These are phyloP conservation scores for Anodontia alba DNA, from an alignment of 2,888 invertebrate species.

Conservation along the genomic window DNA sequence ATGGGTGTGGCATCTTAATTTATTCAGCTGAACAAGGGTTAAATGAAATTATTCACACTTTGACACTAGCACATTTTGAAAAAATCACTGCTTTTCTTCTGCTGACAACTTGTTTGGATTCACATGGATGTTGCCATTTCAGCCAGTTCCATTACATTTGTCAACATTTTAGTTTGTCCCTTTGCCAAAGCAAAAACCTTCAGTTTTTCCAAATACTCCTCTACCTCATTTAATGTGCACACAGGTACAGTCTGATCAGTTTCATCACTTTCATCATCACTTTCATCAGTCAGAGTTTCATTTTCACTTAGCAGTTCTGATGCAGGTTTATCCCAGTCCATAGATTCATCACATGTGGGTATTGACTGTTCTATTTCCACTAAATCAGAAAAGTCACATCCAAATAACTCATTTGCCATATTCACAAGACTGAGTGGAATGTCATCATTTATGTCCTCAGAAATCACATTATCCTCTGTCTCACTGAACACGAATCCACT, in stretches of 20 bases:
- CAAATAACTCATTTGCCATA: conserved; percentile 34
- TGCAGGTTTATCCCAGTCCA: conserved; percentile 31
- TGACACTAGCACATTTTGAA: conserved; percentile 1
- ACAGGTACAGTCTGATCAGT: not conserved
- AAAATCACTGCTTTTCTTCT: not conserved
- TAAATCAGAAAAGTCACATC: conserved; percentile 33
- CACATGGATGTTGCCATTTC: not conserved
- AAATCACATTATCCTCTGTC: not conserved
- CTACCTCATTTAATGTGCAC: not conserved
- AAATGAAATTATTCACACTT: no score
- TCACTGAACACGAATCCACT: not conserved
- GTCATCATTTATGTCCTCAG: conserved; percentile 26
- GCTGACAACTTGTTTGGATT: not conserved
- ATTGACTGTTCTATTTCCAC: conserved; percentile 13
- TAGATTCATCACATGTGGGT: conserved; percentile 24
- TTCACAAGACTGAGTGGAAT: conserved; percentile 16
- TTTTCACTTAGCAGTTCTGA: not conserved
- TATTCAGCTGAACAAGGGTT: no score
- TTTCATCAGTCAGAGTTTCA: not conserved
- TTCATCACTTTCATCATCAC: conserved; percentile 14
- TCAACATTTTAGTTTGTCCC: not conserved
- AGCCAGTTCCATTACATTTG: not conserved
- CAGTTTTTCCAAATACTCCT: not conserved
- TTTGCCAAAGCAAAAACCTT: not conserved
- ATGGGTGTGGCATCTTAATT: no score